Evolutionary conservation across 2,888 invertebrate genomes (phyloP), one percentile per base, ranked within the genome.

Genomic region (Fragum fragum): DNA sequence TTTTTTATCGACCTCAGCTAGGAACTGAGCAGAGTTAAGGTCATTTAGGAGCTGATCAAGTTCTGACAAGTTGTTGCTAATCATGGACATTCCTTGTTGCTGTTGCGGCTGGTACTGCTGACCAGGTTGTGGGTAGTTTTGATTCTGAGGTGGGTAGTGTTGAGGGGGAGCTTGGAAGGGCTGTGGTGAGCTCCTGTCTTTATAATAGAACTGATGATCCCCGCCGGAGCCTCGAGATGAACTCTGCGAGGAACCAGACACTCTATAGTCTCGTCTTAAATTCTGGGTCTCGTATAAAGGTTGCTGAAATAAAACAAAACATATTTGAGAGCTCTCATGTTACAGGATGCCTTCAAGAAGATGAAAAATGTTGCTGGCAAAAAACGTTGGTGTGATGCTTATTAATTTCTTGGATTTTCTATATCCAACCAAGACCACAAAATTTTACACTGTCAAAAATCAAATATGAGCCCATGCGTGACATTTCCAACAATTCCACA

Each of bases 11-110:
- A 94, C 92, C 73, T 94, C 93, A 1, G 92, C 92, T 87, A 93
- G 90, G 87, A 94, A 94, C 85, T 95, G 94, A n/a, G 95, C 95
- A 9, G 94, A 94, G 95, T 98, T 98, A 89, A 99, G 96, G 94
- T 99, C 99, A 93, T 98, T 97, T 76, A 99, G 96, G 73, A 99
- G 95, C 21, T 97, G 97, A 94, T 99, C 99, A 93, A 99, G 95
- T 94, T 99, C 99, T 0, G 97, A 97, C 63, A 98, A 95, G 95
- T 98, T 97, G 89, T 97, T 97, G 92, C 94, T 93, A 18, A 94
- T 90, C 18, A 89, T 83, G 0, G 93, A 93, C 91, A 91, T 92
- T 39, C 88, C 86, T 52, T 74, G 82, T 55, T 72, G 74, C 26
- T 73, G 81, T 47, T 61, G 68, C 28, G 55, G 68, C 29, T 52